A percentile compares a stretch with the other conserved stretches of the same genome.
phyloP scores from a whole-genome alignment of 2,888 invertebrate genomes.

The Philhelius pedissequus region DNA sequence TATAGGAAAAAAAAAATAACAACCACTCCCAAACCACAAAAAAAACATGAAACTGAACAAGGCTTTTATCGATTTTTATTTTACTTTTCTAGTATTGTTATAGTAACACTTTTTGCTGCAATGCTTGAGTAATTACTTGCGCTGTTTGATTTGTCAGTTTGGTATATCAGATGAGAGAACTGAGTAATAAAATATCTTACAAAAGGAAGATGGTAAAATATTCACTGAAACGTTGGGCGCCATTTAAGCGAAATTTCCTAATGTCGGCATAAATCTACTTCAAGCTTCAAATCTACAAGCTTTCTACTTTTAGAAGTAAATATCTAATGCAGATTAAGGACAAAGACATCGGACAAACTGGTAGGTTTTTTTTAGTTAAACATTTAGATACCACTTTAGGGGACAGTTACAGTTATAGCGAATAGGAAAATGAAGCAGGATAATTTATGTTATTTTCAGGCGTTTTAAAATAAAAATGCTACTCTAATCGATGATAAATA shows the following conservation, averaged over 20 bases:
- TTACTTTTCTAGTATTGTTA: background rate
- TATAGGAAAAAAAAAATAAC: background rate
- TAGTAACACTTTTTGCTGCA: conserved; percentile 14
- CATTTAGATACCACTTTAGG: too few relatives aligned
- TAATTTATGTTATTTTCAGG: too few relatives aligned
- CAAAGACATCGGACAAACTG: too few relatives aligned
- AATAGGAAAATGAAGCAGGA: too few relatives aligned
- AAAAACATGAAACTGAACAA: conserved; percentile 2
- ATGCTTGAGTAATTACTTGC: background rate
- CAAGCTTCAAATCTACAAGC: too few relatives aligned
- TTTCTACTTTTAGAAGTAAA: too few relatives aligned
- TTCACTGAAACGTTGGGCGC: background rate
- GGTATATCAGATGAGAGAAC: background rate
- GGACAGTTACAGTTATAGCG: too few relatives aligned
- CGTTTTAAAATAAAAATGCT: too few relatives aligned
- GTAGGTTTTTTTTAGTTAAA: too few relatives aligned
- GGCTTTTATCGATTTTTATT: conserved; percentile 26
- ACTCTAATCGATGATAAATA: too few relatives aligned
- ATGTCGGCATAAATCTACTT: too few relatives aligned
- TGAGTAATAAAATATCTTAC: background rate
- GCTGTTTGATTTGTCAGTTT: background rate
- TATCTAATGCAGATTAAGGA: too few relatives aligned
- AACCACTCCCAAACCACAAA: background rate
- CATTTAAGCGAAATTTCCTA: background rate
- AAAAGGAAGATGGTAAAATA: background rate